Evolutionary conservation across 2,113 vertebrate genomes (phyloP), one percentile per base, ranked within the genome.

Genomic region (Octodon degus): DNA sequence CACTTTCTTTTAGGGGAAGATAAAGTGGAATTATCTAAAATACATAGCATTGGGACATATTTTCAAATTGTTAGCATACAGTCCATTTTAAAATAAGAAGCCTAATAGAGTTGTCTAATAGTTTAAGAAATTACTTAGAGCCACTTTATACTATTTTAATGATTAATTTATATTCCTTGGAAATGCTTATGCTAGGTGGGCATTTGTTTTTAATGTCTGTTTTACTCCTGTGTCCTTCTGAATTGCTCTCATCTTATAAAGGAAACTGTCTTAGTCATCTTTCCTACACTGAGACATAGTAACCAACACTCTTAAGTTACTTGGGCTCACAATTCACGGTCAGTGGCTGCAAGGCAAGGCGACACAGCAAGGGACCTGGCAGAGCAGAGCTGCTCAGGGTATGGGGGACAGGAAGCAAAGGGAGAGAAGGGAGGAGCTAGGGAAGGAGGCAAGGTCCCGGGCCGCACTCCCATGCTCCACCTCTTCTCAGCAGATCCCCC

Each of bases 21-120:
- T 81, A 77, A 98, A 94, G 84, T 63, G 53, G 96, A 98, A 97
- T 70, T 79, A 90, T 92, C 86, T 85, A 84, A 68, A 94, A 95
- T 87, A 94, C 89, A 37, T 37, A 92, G 74, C 91, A 96, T 47
- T 34, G 72, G 67, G 91, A 93, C 86, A 91, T 90, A 76, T 96
- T 97, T 95, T 94, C 94, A 11, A 94, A 53, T 0, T 0, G 86
- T 95, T 92, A 94, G 24, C 14, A 89, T 85, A 68, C 20, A 84
- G 90, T 76, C 76, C 74, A 96, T 96, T 96, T 97, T 96, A 96
- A 94, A 94, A 86, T 60, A 79, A 97, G 90, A 37, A 65, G 34
- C 24, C 25, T 58, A 25, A 4, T 86, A 30, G 5, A 95, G 85
- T 95, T 96, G 83, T 94, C 76, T 77, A 89, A 55, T 90, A 25